Conservation (phyloP, 2,113 vertebrate genomes). For the Gracilinanus agilis region DNA sequence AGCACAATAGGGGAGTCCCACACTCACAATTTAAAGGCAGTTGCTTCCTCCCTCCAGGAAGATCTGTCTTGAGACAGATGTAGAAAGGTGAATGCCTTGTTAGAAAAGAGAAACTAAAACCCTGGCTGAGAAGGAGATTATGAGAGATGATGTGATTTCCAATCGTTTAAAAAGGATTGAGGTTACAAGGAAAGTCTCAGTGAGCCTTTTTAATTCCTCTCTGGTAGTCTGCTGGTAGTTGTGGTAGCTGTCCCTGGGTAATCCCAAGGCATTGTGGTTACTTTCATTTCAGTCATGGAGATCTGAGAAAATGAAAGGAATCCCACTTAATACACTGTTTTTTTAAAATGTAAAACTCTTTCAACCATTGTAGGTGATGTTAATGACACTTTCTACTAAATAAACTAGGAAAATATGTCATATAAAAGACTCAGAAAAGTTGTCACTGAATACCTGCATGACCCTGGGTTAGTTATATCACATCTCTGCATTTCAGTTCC, state of each 20-base stretch:
- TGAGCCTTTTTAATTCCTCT: slow-evolving; percentile 17
- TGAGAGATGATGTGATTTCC: not conserved
- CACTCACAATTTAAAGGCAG: not conserved
- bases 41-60: not conserved
- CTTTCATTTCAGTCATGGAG: not conserved
- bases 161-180: not conserved
- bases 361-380: not conserved
- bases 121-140: not conserved
- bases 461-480: not conserved
- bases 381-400: not conserved
- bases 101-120: not conserved
- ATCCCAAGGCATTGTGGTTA: not conserved
- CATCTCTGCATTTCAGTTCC: not conserved
- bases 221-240: not conserved
- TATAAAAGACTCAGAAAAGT: not conserved
- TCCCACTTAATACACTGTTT: not conserved
- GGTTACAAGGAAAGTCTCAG: not conserved
- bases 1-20: not conserved
- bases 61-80: not conserved
- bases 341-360: not conserved
- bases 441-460: not conserved
- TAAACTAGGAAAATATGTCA: not conserved
- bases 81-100: not conserved
- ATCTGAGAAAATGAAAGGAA: not conserved
- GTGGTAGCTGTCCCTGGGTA: not conserved